Percentiles rank a stretch among this genome's conserved stretches.
These are phyloP conservation scores for Macropis europaea DNA, from an alignment of 2,888 invertebrate species.

Conservation along the genomic window DNA sequence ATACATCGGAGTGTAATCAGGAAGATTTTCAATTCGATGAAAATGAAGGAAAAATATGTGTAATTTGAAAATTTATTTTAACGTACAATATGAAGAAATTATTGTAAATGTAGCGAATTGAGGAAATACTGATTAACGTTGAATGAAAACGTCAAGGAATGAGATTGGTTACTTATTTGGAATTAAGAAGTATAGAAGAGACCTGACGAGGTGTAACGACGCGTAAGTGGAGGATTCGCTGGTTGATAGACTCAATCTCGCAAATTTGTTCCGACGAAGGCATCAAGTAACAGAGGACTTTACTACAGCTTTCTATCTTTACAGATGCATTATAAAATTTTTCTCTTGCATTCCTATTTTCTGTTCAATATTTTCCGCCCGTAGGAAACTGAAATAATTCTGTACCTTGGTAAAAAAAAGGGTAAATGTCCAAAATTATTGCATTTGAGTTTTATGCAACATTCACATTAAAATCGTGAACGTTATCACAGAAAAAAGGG, in stretches of 20 bases:
- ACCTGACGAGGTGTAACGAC: conserved; percentile 37
- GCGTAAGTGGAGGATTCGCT: conserved; percentile 19
- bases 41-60: neutral
- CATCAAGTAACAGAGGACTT: too few species aligned
- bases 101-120: neutral
- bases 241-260: conserved; percentile 3
- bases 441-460: too few species aligned
- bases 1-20: neutral
- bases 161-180: conserved; percentile 24
- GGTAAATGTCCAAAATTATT: too few species aligned
- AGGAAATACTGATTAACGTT: conserved; percentile 15
- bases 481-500: too few species aligned
- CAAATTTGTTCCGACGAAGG: conserved; percentile 1
- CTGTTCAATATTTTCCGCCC: neutral
- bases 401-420: too few species aligned
- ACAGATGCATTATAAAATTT: too few species aligned
- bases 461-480: too few species aligned
- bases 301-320: too few species aligned
- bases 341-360: neutral
- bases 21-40: neutral
- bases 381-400: too few species aligned
- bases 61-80: conserved; percentile 10
- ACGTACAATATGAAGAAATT: neutral
- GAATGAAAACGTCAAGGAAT: conserved; percentile 16
- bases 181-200: conserved; percentile 28